These are phyloP conservation scores for Lycocerus yunnanus DNA, from an alignment of 2,888 invertebrate species.

Conservation along the genomic window DNA sequence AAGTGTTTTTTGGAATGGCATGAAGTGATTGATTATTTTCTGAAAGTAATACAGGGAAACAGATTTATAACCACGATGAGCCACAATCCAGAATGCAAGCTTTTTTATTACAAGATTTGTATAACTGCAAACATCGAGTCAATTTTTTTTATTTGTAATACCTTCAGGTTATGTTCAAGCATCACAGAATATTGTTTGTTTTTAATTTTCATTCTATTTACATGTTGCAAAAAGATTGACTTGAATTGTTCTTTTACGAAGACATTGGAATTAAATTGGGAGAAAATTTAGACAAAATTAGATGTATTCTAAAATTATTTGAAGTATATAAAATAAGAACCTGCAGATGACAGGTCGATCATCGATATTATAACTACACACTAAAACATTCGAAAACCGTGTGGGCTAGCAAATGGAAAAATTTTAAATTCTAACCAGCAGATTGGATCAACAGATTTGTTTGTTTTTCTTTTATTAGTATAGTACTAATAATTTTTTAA, in stretches of 20 bases:
- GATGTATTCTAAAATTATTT: neutral
- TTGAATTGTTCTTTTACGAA: neutral
- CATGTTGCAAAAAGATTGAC: neutral
- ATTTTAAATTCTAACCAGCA: neutral
- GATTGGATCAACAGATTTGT: neutral
- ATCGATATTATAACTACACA: neutral
- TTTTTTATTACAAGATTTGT: neutral
- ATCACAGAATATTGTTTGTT: neutral
- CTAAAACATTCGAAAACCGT: neutral
- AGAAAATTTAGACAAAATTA: neutral
- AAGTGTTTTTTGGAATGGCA: constrained; percentile 1
- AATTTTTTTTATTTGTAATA: neutral
- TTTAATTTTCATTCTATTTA: neutral
- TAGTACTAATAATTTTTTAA: neutral
- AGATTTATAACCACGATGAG: neutral
- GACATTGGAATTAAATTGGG: neutral
- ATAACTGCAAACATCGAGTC: neutral
- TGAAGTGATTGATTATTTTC: neutral
- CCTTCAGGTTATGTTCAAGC: neutral
- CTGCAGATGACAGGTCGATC: neutral
- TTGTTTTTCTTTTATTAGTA: neutral
- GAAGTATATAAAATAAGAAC: neutral
- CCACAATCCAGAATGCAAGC: neutral
- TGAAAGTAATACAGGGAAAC: neutral
- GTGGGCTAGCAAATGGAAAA: neutral